Evolutionary conservation across 2,113 vertebrate genomes (phyloP), one percentile per base, ranked within the genome.

Genomic region (Sinocyclocheilus rhinocerous): DNA sequence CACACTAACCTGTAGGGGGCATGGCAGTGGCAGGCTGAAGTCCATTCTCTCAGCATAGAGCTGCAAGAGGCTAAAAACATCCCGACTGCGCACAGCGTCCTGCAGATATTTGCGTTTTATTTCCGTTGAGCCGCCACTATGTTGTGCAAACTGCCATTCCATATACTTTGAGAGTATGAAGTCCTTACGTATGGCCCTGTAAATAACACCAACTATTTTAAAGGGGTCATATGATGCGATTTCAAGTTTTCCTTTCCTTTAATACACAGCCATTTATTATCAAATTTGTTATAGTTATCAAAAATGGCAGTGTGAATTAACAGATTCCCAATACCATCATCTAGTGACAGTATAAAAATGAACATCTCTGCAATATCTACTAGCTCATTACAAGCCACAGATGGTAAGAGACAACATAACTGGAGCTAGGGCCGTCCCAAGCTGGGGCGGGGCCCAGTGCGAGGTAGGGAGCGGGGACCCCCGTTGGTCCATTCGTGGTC

Each of bases 121-220:
- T 48, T 85, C 84, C 3, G 91, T 72, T 3, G 90, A 91, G 13
- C 88, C 18, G 7, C 83, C 82, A 20, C 84, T 91, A 63, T 76
- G 91, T 83, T 86, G 91, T 50, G 89, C 90, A 76, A 95, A 95
- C 84, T 93, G 90, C 90, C 92, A 90, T 77, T 93, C 90, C 0
- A 94, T 76, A 13, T 95, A 95, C 83, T 95, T 95, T 63, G 92
- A 92, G 88, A 93, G 69, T 39, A 95, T 95, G 89, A 93, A 95
- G 13, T 94, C 91, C 87, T 95, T 95, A 59, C 91, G 88, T 57
- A 85, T 83, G 15, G 59, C 52, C 94, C 95, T 95, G 88, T 1
- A 7, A 39, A 79, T n/a, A 79, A 79, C 16, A 48, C 3, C 18
- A 52, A 52, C 15, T 52, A 16, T 16, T 52, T 16, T 33, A 33